Percentiles rank a stretch among this genome's conserved stretches.
Evolutionary conservation across 2,797 vertebrate species (phyloP).

Genomic region (Xiphorhynchus erythropygius): DNA sequence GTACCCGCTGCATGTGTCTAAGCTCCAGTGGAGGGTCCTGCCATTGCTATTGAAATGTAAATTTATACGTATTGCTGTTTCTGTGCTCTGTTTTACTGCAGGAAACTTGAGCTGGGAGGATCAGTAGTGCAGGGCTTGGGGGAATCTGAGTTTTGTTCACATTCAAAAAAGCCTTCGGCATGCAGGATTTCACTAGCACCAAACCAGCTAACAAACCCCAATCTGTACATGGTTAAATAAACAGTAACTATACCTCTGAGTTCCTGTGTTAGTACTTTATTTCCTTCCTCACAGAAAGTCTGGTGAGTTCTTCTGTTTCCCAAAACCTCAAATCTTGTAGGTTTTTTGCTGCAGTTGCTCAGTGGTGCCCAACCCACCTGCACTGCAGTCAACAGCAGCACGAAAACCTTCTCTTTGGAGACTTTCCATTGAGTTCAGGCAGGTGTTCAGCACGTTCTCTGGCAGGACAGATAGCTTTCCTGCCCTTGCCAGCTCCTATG

Average conservation of each 20-base stretch:
- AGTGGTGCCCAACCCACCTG: neutral
- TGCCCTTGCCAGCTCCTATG: neutral
- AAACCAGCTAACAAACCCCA: neutral
- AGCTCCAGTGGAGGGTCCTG: neutral
- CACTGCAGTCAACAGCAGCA: conserved; percentile 25
- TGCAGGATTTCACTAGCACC: neutral
- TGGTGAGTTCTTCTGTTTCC: neutral
- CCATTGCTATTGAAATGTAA: neutral
- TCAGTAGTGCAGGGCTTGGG: neutral
- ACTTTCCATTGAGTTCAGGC: neutral
- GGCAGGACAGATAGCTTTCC: neutral
- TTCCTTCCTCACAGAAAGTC: neutral
- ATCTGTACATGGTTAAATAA: neutral
- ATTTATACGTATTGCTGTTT: neutral
- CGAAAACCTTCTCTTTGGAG: neutral
- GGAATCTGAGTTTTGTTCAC: neutral
- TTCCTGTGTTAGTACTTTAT: neutral
- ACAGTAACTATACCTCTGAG: neutral
- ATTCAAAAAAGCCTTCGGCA: neutral
- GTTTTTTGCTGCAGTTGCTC: conserved; percentile 17
- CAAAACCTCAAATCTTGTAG: neutral
- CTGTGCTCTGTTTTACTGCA: neutral
- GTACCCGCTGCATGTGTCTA: neutral
- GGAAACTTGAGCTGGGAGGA: neutral
- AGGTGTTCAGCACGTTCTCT: neutral